Base-by-base conservation (phyloP, 2,888 invertebrate species). In the Toxonevra muliebris region DNA sequence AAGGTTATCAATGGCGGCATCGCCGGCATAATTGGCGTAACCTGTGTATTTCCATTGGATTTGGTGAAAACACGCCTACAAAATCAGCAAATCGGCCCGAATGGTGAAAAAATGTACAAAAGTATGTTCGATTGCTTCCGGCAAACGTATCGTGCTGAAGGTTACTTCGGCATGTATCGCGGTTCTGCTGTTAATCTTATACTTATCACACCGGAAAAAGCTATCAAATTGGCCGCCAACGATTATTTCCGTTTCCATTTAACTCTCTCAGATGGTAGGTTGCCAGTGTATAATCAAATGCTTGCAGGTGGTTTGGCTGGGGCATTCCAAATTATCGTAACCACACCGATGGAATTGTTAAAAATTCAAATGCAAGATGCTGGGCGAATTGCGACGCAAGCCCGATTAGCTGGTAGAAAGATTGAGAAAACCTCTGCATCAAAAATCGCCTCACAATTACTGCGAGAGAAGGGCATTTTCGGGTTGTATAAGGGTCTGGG, bases 281-380 rank as follows among this genome's bases (percentile, higher is more conserved):
- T 97, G 75, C 89, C 96, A 1, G 81, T 96, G 15, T 79, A 86
- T 9, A 88, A 93, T 66, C 97, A 97, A 87, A 94, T 96, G 92
- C 70, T 92, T 45, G 96, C 98, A n/a, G 98, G 98, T 60, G 97
- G 94, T 3, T 84, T 91, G 75, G 98, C 98, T 0, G 98, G 98
- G 17, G 89, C 95, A 73, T 98, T 96, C 82, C 98, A 98, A 87
- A 96, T 98, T 75, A 87, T 97, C 50, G 89, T 98, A 72, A 98
- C 98, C 19, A 98, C 98, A 0, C 98, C 98, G 3, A 98, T 98
- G 98, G 98, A 98, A 84, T 88, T 98, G 71, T 88, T 98, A 13
- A 98, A 98, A 88, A 98, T 98, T 78, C 97, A 97, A 86, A 91
- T 97, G 90, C 98, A 98, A 86, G 97, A 97, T 85, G 95, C 96